Evolutionary conservation across 2,113 vertebrate genomes (phyloP).

Genomic region (Stegostoma tigrinum): DNA sequence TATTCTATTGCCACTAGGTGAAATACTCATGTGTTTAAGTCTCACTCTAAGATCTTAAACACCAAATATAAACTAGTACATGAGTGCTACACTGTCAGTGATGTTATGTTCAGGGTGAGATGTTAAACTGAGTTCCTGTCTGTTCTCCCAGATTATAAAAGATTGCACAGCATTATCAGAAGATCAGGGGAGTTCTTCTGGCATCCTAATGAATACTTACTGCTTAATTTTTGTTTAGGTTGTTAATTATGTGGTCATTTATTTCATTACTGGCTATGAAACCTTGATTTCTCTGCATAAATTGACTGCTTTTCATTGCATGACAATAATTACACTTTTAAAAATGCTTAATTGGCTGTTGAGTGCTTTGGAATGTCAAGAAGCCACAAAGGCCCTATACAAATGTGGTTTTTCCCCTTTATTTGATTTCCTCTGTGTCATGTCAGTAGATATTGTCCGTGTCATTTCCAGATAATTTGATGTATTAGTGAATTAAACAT

Average conservation of each 20-base stretch:
- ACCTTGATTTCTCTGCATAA: neutral
- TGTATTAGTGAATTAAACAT: neutral
- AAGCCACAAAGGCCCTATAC: neutral
- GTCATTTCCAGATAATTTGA: neutral
- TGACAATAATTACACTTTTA: neutral
- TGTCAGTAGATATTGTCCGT: neutral
- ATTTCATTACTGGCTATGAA: neutral
- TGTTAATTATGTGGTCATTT: neutral
- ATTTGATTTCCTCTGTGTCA: neutral
- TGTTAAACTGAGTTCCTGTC: neutral
- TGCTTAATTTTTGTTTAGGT: neutral
- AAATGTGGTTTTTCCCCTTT: neutral
- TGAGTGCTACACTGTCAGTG: neutral
- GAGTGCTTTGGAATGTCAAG: neutral
- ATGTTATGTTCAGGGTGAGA: neutral
- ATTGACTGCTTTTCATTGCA: neutral
- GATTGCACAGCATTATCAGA: neutral
- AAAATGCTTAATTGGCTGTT: neutral
- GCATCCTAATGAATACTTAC: neutral
- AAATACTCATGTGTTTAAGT: neutral
- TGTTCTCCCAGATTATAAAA: neutral
- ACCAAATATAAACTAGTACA: neutral
- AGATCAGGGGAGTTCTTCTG: neutral
- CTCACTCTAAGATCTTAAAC: neutral
- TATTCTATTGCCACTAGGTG: neutral